Evolutionary conservation across 2,113 vertebrate genomes (phyloP), one percentile per base, ranked within the genome.

Genomic region (Uria lomvia): DNA sequence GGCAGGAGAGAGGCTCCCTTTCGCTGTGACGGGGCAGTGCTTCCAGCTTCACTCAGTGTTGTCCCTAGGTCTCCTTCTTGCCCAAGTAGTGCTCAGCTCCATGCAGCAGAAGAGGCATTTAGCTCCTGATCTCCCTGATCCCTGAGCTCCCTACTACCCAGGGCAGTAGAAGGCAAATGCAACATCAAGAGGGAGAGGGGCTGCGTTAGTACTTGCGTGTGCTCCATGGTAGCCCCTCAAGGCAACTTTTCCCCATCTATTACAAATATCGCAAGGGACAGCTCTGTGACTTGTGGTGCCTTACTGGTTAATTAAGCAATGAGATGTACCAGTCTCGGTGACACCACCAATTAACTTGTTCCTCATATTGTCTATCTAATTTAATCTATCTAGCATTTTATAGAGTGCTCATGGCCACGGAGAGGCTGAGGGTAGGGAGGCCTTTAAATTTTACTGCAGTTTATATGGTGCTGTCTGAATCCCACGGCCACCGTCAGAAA

Each of bases 301-400:
- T 90, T 93, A 76, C 21, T 86, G 52, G 74, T 94, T 94, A 94
- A 88, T 96, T 88, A 90, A 81, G 42, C 78, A 93, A 53, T 56
- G 75, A 88, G 74, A 83, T 72, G 22, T 76, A 78, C 55, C 52
- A 58, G 17, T 24, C 42, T 49, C 65, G 26, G 29, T 92, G 70
- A 86, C 38, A 80, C 53, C 36, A 75, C 34, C 72, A 86, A 83
- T 86, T 91, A 88, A 91, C 79, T 86, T 81, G 32, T 68, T 79
- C 58, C 42, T 90, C 63, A 85, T 47, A 43, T 24, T 81, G 23
- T 73, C 74, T 86, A 71, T 53, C 50, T 94, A 92, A 87, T 91
- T 92, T 86, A 81, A 92, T 86, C 73, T 89, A 34, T 49, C 50
- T 83, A 60, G 74, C 34, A 71, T 89, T 90, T 96, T 91, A 74